phyloP scores from a whole-genome alignment of 2,888 invertebrate species.

The Campoplex nolae region DNA sequence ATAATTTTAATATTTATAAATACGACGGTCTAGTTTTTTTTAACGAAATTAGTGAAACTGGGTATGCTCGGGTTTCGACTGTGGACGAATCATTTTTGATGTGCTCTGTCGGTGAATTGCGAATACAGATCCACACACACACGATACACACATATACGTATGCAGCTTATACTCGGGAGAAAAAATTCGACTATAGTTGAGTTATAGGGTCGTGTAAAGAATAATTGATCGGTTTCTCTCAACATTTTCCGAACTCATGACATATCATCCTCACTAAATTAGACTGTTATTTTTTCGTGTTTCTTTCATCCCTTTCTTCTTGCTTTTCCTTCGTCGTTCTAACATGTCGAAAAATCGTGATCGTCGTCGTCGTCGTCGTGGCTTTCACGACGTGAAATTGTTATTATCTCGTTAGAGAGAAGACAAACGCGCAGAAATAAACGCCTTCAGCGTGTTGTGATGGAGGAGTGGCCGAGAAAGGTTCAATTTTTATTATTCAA shows the following conservation, averaged over 20 bases:
- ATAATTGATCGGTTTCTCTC: constrained; percentile 60
- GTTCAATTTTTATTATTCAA: constrained; percentile 22
- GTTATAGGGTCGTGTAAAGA: constrained; percentile 6
- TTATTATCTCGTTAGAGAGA: neutral
- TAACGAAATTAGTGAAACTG: neutral
- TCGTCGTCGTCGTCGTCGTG: constrained; percentile 28
- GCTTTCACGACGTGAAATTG: constrained; percentile 18
- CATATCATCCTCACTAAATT: neutral
- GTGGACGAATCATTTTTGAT: constrained; percentile 9
- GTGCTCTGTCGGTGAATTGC: constrained; percentile 12
- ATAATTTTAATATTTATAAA: constrained; percentile 4
- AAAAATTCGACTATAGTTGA: constrained; percentile 8
- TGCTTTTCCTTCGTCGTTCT: neutral
- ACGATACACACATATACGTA: neutral
- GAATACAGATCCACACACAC: neutral
- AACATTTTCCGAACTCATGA: constrained; percentile 24
- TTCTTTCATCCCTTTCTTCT: neutral
- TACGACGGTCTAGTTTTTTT: neutral
- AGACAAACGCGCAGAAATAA: neutral
- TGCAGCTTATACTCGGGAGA: neutral
- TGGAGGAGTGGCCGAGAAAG: constrained; percentile 67
- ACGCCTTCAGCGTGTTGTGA: constrained; percentile 26
- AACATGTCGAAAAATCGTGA: constrained; percentile 36
- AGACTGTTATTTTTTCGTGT: neutral
- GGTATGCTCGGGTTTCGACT: neutral